Conservation (phyloP, 2,113 vertebrate species). For the Periophthalmus modestus region DNA sequence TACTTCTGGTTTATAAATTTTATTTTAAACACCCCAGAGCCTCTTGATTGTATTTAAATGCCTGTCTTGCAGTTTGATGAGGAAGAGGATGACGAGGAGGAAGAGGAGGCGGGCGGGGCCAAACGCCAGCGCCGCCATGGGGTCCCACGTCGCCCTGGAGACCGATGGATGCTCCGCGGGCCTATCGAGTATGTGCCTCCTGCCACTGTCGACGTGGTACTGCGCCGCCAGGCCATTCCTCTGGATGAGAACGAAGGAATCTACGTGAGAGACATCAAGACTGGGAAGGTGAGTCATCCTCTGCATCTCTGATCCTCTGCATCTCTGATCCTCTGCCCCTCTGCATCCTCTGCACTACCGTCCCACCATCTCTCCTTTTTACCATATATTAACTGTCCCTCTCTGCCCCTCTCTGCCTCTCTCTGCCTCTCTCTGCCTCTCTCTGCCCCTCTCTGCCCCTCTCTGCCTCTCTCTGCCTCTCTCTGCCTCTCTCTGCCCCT, state of each 20-base stretch:
- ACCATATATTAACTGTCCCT: too few relatives aligned
- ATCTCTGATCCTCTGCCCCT: too few relatives aligned
- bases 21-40: too few relatives aligned
- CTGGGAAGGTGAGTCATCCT: conserved; percentile 78
- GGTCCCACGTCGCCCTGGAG: conserved; percentile 78
- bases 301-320: too few relatives aligned
- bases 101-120: conserved; percentile 38
- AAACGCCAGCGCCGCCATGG: conserved; percentile 37
- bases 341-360: too few relatives aligned
- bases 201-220: conserved; percentile 80
- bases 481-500: too few relatives aligned
- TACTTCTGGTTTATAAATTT: background rate
- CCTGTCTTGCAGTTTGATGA: conserved; percentile 29
- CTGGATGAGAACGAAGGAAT: conserved; percentile 91
- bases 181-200: conserved; percentile 89
- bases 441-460: too few relatives aligned
- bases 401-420: too few relatives aligned
- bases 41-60: too few relatives aligned
- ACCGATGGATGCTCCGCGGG: conserved; percentile 88
- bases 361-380: too few relatives aligned
- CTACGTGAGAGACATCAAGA: conserved; percentile 87
- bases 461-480: too few relatives aligned
- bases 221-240: conserved; percentile 80
- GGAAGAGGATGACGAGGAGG: conserved; percentile 50
- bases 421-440: too few relatives aligned